Conservation (phyloP, 1,140 invertebrate genomes). For the Microplitis mediator region DNA sequence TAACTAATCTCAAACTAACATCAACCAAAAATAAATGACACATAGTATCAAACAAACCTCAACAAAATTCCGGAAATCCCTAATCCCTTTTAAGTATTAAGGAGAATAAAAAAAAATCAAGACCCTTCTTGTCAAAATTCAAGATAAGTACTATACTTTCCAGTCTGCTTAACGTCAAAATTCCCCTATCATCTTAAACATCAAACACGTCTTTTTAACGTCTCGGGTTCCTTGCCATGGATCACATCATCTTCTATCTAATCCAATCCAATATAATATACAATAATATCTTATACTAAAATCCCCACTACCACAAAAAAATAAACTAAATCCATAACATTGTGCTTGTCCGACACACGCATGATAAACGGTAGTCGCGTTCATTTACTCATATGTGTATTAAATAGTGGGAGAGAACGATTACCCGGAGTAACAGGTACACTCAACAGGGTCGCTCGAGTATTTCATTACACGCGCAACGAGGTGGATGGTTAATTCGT, state of each 20-base stretch:
- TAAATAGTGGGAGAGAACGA: slow-evolving; percentile 30
- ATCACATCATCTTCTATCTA: too few relatives aligned
- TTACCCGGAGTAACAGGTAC: slow-evolving; percentile 50
- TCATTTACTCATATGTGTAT: neutral
- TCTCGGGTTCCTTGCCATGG: too few relatives aligned
- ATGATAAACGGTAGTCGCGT: slow-evolving; percentile 16
- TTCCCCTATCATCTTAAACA: neutral
- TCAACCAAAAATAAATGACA: too few relatives aligned
- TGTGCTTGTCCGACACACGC: neutral
- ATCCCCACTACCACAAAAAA: slow-evolving; percentile 8
- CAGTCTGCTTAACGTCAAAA: slow-evolving; percentile 41
- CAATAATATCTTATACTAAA: slow-evolving; percentile 31
- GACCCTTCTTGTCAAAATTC: slow-evolving; percentile 6
- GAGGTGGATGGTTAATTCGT: slow-evolving; percentile 54
- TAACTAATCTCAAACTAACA: too few relatives aligned
- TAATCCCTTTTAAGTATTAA: neutral
- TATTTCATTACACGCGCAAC: slow-evolving; percentile 36
- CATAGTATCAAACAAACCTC: too few relatives aligned
- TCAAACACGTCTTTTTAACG: neutral
- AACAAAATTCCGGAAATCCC: neutral
- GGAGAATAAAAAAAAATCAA: neutral
- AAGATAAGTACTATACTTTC: slow-evolving; percentile 18
- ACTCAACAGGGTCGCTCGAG: slow-evolving; percentile 32
- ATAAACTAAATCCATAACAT: too few relatives aligned
- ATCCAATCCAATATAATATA: neutral